A percentile compares a stretch with the other conserved stretches of the same genome.
Evolutionary conservation across 2,888 invertebrate species (phyloP).

Genomic region (Ferdinandea cuprea): DNA sequence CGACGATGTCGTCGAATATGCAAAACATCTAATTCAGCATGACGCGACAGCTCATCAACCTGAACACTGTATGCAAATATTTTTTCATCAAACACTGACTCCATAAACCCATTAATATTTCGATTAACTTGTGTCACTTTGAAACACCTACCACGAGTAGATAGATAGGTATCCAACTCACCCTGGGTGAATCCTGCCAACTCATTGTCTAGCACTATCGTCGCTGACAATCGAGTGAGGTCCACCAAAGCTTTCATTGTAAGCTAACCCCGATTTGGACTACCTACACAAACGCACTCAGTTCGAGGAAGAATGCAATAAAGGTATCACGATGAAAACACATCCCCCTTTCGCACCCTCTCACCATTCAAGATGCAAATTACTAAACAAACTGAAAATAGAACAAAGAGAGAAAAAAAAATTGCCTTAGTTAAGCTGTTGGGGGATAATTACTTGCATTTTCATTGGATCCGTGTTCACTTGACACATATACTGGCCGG

Average conservation of each 20-base stretch:
- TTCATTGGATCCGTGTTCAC: constrained; percentile 97
- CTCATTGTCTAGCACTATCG: constrained; percentile 48
- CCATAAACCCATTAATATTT: constrained; percentile 75
- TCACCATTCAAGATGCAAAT: constrained; percentile 44
- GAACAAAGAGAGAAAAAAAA: background rate
- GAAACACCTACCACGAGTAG: constrained; percentile 31
- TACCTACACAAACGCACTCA: constrained; percentile 1
- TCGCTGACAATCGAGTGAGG: constrained; percentile 48
- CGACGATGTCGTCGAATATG: background rate
- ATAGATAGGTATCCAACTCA: background rate
- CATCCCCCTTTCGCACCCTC: background rate
- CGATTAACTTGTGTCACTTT: constrained; percentile 76
- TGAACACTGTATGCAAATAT: too few species aligned
- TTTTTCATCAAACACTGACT: constrained; percentile 51
- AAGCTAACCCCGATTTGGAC: constrained; percentile 26
- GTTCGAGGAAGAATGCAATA: constrained; percentile 21
- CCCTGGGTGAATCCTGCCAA: background rate
- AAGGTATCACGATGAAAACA: background rate
- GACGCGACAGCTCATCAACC: constrained; percentile 37
- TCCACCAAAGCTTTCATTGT: constrained; percentile 49
- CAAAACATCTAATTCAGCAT: background rate
- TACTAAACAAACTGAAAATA: constrained; percentile 38
- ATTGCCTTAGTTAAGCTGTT: constrained; percentile 24
- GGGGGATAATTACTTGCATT: constrained; percentile 89
- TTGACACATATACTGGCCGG: constrained; percentile 97